phyloP scores from a whole-genome alignment of 2,888 invertebrate genomes.

The Parelbella ahira region DNA sequence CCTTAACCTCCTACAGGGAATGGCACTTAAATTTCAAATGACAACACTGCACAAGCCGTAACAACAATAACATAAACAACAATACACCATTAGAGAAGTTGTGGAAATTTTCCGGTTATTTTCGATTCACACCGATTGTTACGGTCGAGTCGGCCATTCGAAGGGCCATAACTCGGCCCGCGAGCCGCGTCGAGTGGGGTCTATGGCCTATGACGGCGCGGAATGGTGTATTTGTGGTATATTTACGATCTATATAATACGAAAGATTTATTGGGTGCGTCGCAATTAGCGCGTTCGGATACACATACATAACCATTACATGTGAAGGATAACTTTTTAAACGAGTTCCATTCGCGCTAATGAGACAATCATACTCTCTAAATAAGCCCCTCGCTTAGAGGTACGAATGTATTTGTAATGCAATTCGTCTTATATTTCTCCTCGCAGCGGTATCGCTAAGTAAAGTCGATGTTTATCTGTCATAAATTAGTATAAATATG shows the following conservation, averaged over 20 bases:
- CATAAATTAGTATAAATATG: constrained; percentile 75
- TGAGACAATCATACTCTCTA: no score
- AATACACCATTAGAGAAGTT: constrained; percentile 77
- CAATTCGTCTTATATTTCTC: constrained; percentile 34
- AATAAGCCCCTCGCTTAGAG: no score
- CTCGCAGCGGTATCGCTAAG: constrained; percentile 41
- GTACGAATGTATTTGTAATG: constrained; percentile 18
- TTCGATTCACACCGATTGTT: constrained; percentile 76
- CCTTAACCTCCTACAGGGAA: constrained; percentile 40
- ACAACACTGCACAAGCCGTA: constrained; percentile 45
- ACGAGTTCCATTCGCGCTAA: constrained; percentile 45
- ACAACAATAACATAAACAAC: constrained; percentile 51
- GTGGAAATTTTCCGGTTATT: constrained; percentile 78
- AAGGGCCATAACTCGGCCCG: constrained; percentile 60
- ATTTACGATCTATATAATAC: constrained; percentile 69
- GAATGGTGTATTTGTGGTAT: constrained; percentile 61
- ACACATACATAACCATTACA: constrained; percentile 48
- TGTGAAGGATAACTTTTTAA: constrained; percentile 40
- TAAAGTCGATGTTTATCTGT: constrained; percentile 70
- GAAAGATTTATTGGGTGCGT: constrained; percentile 66
- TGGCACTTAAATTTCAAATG: constrained; percentile 54
- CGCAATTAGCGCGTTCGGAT: constrained; percentile 68
- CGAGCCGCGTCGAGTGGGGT: constrained; percentile 69
- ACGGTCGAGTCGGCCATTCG: constrained; percentile 56
- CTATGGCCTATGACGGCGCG: constrained; percentile 64